Base-by-base conservation (phyloP, 2,797 vertebrate species). In the Anguilla anguilla region DNA sequence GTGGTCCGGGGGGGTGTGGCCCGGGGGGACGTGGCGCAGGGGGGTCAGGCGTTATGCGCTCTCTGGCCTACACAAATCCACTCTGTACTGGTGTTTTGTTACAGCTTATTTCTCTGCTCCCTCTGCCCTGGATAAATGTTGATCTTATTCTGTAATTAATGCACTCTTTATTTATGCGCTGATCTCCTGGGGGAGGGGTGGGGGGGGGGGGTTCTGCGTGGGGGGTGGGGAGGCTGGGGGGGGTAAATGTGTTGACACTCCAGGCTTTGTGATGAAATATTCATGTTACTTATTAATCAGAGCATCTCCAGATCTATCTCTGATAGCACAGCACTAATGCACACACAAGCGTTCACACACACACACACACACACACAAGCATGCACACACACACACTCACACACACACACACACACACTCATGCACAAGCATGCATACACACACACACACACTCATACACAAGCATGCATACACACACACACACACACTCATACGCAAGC, bases 121-220 rank as follows among this genome's bases (percentile, higher is more conserved):
- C 46, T 51, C 53, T 57, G 85, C 77, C 81, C 82, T 59, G 51
- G 67, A 7, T 55, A 69, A 72, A n/a, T 79, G 88, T 87, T 92
- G 90, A 77, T 79, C 87, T 89, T 90, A 87, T 89, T 88, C 77
- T 87, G 86, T 85, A 87, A 89, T 85, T 88, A 87, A 88, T 85
- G 43, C 11, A 39, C 87, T 85, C 77, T 86, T 77, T 85, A 83
- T 72, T 74, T 17, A 53, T 67, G 82, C 55, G 87, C 85, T 35
- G 86, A 88, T 88, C 61, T 72, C 61, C 86, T 79, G 43, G 72
- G 86, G 89, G 72, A 83, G 88, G 57, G 1, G 35, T 72, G 79
- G 86, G 85, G 88, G 22, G 57, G n/a, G 72, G 53, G 61, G 22
- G 43, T 82, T n/a, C 28, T 28, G 46, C 1, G 35, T 35, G 35